These are phyloP conservation scores for Hippopotamyrus pictus DNA, from an alignment of 2,797 vertebrate species.

Conservation along the genomic window DNA sequence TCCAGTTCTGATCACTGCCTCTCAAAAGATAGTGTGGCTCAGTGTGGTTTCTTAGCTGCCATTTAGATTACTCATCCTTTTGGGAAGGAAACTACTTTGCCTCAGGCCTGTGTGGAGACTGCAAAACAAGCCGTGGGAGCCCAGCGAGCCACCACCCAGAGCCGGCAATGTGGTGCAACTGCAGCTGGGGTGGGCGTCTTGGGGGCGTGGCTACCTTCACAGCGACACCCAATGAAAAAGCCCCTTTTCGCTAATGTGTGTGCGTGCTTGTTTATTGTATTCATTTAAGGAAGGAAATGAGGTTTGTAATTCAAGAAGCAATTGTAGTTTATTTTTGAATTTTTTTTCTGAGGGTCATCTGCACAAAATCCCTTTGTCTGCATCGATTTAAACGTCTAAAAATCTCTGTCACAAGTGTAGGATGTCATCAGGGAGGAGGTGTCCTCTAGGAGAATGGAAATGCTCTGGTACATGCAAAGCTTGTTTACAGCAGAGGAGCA, in stretches of 20 bases:
- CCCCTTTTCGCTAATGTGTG: background rate
- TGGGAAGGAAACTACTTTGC: background rate
- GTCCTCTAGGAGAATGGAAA: background rate
- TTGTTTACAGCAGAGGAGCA: background rate
- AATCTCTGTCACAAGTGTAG: background rate
- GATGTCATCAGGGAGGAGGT: background rate
- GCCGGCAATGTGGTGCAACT: background rate
- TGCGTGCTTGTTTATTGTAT: background rate
- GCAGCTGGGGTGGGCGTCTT: too few species aligned
- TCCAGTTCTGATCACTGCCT: background rate
- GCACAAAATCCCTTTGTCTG: background rate
- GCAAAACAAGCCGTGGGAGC: background rate
- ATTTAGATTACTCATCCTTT: constrained; percentile 7
- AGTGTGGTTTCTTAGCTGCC: background rate
- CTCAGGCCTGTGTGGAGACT: background rate
- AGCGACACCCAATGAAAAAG: background rate
- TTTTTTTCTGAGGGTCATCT: background rate
- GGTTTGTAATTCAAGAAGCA: background rate
- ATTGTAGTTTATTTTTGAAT: background rate
- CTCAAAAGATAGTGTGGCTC: background rate
- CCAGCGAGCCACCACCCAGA: background rate
- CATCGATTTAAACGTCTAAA: background rate
- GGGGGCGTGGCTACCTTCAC: background rate
- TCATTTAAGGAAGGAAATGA: background rate
- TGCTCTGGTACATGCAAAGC: background rate